These are phyloP conservation scores for Catocala nupta DNA, from an alignment of 2,888 invertebrate genomes.

Conservation along the genomic window DNA sequence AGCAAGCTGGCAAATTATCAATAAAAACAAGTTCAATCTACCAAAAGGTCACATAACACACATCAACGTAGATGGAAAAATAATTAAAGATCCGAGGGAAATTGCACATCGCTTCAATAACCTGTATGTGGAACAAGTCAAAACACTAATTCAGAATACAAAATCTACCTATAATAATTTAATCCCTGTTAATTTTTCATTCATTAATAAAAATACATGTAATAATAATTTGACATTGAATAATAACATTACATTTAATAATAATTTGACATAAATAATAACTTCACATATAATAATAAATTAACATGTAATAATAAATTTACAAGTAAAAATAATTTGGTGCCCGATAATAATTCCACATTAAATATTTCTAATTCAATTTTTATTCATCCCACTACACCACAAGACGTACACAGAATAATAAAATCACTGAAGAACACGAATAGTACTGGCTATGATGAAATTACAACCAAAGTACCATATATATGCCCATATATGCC, in stretches of 20 bases:
- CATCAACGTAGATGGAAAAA: neutral
- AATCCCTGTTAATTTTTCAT: too few relatives aligned
- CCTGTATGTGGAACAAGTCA: too few relatives aligned
- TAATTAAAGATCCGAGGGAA: slow-evolving; percentile 5
- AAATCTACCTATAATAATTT: too few relatives aligned
- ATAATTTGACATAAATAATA: too few relatives aligned
- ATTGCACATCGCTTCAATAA: slow-evolving; percentile 18
- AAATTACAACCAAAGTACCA: slow-evolving; percentile 18
- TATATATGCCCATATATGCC: neutral
- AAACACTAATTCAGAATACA: too few relatives aligned
- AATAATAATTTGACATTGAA: too few relatives aligned
- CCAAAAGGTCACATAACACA: neutral
- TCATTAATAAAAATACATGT: too few relatives aligned
- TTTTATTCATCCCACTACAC: slow-evolving; percentile 16
- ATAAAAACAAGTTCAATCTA: neutral
- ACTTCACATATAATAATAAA: too few relatives aligned
- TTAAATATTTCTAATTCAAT: slow-evolving; percentile 6
- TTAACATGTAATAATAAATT: neutral
- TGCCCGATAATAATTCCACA: too few relatives aligned
- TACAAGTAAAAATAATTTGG: neutral
- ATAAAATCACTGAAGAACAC: slow-evolving; percentile 23
- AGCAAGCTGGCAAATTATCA: neutral
- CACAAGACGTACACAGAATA: slow-evolving; percentile 13
- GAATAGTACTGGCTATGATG: slow-evolving; percentile 25
- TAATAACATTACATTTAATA: too few relatives aligned